A percentile compares a stretch with the other conserved stretches of the same genome.
Evolutionary conservation across 2,113 vertebrate species (phyloP).

Genomic region (Peucedramus taeniatus): DNA sequence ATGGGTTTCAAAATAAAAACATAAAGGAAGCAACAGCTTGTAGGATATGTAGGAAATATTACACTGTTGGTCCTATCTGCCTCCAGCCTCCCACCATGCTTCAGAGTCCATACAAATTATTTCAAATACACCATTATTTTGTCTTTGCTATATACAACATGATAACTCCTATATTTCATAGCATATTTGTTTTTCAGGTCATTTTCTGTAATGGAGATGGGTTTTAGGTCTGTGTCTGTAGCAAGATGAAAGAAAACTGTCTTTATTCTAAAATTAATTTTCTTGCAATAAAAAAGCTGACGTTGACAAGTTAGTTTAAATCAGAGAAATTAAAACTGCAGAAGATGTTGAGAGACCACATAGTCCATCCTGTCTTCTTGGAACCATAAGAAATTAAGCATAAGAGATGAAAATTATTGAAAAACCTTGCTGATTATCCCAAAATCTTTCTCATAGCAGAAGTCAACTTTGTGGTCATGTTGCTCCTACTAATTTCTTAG

Average conservation of each 20-base stretch:
- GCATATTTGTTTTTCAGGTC: not conserved
- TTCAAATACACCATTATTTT: not conserved
- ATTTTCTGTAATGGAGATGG: not conserved
- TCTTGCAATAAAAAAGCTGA: not conserved
- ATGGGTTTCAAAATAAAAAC: not conserved
- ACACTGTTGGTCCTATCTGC: not conserved
- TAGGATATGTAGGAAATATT: not conserved
- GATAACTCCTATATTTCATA: not conserved
- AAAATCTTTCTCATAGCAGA: not conserved
- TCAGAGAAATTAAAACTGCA: not conserved
- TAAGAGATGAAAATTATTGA: not conserved
- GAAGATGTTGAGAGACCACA: not conserved
- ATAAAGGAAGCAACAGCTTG: not conserved
- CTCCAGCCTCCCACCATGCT: not conserved
- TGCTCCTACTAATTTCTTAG: slow-evolving; percentile 9
- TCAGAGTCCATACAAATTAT: not conserved
- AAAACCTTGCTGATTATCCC: not conserved
- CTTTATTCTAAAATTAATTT: not conserved
- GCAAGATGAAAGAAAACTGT: not conserved
- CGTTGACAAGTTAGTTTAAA: not conserved
- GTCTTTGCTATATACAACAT: not conserved
- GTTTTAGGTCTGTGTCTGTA: not conserved
- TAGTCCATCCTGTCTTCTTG: not conserved
- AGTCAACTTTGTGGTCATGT: not conserved
- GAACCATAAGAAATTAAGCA: not conserved